Conservation (phyloP, 2,797 vertebrate genomes). For the Dromococcyx pavoninus region DNA sequence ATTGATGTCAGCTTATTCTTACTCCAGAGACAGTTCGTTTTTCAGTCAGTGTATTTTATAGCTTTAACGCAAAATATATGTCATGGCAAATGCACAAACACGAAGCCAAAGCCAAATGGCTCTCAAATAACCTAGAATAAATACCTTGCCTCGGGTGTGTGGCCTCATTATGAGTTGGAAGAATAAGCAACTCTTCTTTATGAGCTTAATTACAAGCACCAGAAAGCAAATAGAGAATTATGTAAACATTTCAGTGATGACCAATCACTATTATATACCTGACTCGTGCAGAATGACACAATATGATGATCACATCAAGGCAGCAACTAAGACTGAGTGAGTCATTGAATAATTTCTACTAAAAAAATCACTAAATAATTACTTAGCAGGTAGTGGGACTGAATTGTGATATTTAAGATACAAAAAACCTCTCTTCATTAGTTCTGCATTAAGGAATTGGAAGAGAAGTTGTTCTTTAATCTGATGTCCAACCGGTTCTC, state of each 20-base stretch:
- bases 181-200: not conserved
- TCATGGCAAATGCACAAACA: not conserved
- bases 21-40: not conserved
- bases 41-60: not conserved
- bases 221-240: not conserved
- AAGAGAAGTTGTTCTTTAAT: not conserved
- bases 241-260: not conserved
- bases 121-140: not conserved
- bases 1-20: not conserved
- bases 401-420: not conserved
- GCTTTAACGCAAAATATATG: not conserved
- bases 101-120: not conserved
- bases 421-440: not conserved
- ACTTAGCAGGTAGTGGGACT: not conserved
- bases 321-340: not conserved
- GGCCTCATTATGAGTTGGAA: not conserved
- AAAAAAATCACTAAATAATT: not conserved
- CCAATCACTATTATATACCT: not conserved
- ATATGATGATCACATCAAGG: not conserved
- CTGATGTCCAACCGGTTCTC: not conserved
- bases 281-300: not conserved
- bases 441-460: not conserved
- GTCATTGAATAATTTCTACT: not conserved
- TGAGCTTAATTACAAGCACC: not conserved
- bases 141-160: not conserved